Base-by-base conservation (phyloP, 2,888 invertebrate genomes). In the Temnothorax unifasciatus region DNA sequence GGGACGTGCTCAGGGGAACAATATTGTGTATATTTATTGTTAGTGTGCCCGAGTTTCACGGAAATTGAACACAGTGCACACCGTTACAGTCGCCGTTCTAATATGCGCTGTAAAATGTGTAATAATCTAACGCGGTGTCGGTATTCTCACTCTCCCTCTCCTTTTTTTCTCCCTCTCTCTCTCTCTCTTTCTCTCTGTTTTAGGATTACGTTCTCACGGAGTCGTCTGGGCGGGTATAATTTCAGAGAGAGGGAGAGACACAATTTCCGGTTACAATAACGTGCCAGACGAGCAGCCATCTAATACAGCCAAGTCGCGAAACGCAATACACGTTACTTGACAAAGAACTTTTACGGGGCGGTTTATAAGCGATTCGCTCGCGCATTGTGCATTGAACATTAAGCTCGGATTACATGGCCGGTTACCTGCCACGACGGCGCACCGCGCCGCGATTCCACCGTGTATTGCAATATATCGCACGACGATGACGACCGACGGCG, bases 191-290 rank as follows among this genome's bases (percentile, higher is more conserved):
- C n/a, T 44, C n/a, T 47, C 4, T 73, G 38, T 73, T 81, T 59
- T 25, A 29, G 21, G 21, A 73, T 81, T 59, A 59, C 34, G 54
- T 79, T 79, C 34, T 6, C 29, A 29, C 15, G 9, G 5, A 69
- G 52, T 69, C 57, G 15, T 6, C 13, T 54, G 71, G 44, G 44
- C 44, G 68, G 34, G 59, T 25, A 47, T 79, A 73, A 71, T 79
- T 73, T 79, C 38, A 34, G 34, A 50, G 75, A 54, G 29, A n/a
- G n/a, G 47, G 29, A n/a, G n/a, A 71, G 71, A 38, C 15, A 84
- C 82, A 69, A 85, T 82, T 74, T 82, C 75, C 82, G 44, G 75
- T 59, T 82, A 82, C 82, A 75, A 83, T 82, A 75, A 82, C 68
- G 54, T 63, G 47, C 73, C 59, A 18, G 41, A 25, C 73, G n/a